Evolutionary conservation across 1,140 invertebrate genomes (phyloP).

Genomic region (Cydia amplana): DNA sequence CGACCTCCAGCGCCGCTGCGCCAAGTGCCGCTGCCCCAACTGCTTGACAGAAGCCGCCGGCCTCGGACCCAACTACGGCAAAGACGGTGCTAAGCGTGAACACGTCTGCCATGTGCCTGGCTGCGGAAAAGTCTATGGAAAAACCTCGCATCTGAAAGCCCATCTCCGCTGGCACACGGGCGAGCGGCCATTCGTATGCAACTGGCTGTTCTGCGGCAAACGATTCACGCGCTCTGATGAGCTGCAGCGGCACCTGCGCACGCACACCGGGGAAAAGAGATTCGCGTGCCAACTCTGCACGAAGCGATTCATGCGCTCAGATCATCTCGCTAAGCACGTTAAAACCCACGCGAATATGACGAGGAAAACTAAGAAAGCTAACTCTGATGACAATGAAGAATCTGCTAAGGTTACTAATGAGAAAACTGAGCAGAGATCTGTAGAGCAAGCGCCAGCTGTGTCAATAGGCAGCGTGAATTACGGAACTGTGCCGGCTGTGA

Average conservation of each 20-base stretch:
- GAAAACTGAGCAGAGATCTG: conserved; percentile 43
- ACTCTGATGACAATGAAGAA: conserved; percentile 68
- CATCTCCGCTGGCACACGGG: conserved; percentile 93
- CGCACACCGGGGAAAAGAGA: conserved; percentile 91
- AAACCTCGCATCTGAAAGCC: conserved; percentile 94
- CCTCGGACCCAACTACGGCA: conserved; percentile 81
- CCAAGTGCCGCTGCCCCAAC: conserved; percentile 86
- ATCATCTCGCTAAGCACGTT: conserved; percentile 91
- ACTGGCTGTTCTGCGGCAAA: conserved; percentile 92
- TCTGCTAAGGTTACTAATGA: conserved; percentile 49
- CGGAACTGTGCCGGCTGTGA: conserved; percentile 57
- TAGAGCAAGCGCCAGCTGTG: conserved; percentile 34
- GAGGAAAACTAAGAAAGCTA: conserved; percentile 72
- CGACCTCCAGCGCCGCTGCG: conserved; percentile 77
- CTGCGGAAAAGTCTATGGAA: conserved; percentile 95
- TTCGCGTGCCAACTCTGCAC: conserved; percentile 87
- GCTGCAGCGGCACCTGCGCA: conserved; percentile 89
- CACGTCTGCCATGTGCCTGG: conserved; percentile 95
- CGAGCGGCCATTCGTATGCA: conserved; percentile 87
- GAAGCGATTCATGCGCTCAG: conserved; percentile 91
- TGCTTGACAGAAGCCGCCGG: conserved; percentile 85
- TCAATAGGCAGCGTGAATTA: conserved; percentile 63
- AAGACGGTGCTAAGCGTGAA: conserved; percentile 84
- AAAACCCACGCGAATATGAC: conserved; percentile 87
- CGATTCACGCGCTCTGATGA: conserved; percentile 94